Evolutionary conservation across 2,797 vertebrate genomes (phyloP), one percentile per base, ranked within the genome.

Genomic region (Manis pentadactyla): DNA sequence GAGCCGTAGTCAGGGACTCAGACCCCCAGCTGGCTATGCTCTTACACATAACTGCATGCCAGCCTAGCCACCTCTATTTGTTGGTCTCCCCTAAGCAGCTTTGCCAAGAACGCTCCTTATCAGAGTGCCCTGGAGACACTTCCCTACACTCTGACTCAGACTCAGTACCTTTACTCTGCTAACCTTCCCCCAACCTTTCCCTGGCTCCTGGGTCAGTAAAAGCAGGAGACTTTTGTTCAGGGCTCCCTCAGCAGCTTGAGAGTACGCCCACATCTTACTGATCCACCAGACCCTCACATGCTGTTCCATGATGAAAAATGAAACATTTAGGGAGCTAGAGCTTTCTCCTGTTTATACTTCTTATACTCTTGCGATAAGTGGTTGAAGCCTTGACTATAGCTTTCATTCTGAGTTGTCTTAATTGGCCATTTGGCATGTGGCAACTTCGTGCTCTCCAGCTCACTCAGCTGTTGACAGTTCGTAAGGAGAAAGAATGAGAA

Each of bases 341-440:
- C 53, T 78, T 82, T 85, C 25, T 55, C 29, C 3, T n/a, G 5
- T 53, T 78, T 59, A 27, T 34, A 57, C 8, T 77, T 13, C n/a
- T 82, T 85, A 5, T 31, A 75, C 5, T 34, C 34, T 29, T 9
- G 34, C 8, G 17, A 3, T 66, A 55, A 61, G 4, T 57, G 12
- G 68, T 34, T 17, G 37, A 42, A 61, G 21, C 0, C 31, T 88
- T 19, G 15, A 39, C n/a, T 51, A 0, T 34, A 51, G 46, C 7
- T 82, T 96, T 55, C 29, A 73, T 84, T 57, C 82, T 82, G 25
- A 85, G 4, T 63, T 90, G 12, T 34, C 27, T 69, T 75, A 90
- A 53, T 69, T 4, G 8, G 13, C 23, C 55, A 27, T 4, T 69
- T 96, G 71, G 53, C 25, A 66, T 14, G 17, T 78, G 21, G 55